These are phyloP conservation scores for Hypocryptadius cinnamomeus DNA, from an alignment of 2,113 vertebrate species.

Conservation along the genomic window DNA sequence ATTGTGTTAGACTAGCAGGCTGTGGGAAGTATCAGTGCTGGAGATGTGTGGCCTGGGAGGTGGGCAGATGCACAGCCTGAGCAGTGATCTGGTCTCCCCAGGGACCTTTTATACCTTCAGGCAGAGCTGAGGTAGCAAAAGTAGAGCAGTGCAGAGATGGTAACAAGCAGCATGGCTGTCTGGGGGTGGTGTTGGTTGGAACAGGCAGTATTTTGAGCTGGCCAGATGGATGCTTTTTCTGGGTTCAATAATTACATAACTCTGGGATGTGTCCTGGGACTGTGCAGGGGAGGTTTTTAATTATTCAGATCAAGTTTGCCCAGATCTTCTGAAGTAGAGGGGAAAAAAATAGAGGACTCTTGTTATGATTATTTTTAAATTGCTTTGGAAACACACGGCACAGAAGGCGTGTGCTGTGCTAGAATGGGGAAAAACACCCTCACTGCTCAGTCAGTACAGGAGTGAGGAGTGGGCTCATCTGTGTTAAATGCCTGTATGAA, in stretches of 20 bases:
- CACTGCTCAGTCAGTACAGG: neutral
- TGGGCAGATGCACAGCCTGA: constrained; percentile 4
- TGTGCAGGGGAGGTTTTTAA: constrained; percentile 29
- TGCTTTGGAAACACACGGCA: neutral
- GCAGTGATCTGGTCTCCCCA: neutral
- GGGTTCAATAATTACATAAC: constrained; percentile 38
- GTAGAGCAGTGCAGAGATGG: neutral
- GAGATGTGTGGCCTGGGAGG: neutral
- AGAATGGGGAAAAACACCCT: neutral
- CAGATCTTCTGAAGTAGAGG: neutral
- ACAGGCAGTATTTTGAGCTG: constrained; percentile 25
- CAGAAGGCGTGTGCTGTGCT: neutral
- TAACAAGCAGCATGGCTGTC: neutral
- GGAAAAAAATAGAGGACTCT: neutral
- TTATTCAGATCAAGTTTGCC: constrained; percentile 15
- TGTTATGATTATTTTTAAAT: constrained; percentile 25
- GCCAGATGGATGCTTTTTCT: constrained; percentile 60
- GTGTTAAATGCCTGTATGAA: neutral
- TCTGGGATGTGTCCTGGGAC: constrained; percentile 20
- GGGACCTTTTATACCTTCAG: neutral
- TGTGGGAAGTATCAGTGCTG: neutral
- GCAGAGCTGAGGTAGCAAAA: constrained; percentile 20
- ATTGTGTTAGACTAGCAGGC: neutral
- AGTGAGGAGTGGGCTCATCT: neutral
- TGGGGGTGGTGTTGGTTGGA: constrained; percentile 26